Percentiles rank a stretch among this genome's conserved stretches.
phyloP scores from a whole-genome alignment of 1,140 invertebrate species.

The Drosophila parabipectinata region DNA sequence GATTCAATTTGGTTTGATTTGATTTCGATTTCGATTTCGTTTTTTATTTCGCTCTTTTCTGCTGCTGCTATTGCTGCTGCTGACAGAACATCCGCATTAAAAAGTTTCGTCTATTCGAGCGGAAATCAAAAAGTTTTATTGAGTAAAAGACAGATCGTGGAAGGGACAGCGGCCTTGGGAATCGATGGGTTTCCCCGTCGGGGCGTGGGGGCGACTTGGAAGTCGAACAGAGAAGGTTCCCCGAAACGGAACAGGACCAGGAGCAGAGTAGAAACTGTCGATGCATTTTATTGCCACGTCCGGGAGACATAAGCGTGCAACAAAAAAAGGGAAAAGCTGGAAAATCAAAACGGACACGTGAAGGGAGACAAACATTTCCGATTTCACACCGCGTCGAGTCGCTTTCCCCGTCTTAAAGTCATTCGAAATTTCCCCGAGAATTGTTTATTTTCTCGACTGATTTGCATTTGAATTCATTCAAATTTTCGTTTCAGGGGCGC shows the following conservation, averaged over 20 bases:
- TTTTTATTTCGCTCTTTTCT: constrained; percentile 24
- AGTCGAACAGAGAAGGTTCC: neutral
- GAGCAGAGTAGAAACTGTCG: constrained; percentile 42
- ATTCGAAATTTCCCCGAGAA: constrained; percentile 34
- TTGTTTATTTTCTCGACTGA: constrained; percentile 63
- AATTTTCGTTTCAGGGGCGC: constrained; percentile 23
- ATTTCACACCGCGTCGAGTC: constrained; percentile 59
- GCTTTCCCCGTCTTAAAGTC: constrained; percentile 39
- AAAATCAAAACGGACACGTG: constrained; percentile 22
- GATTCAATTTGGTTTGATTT: constrained; percentile 67
- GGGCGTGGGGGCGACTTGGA: neutral
- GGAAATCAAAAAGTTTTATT: constrained; percentile 81
- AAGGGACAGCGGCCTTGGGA: constrained; percentile 6
- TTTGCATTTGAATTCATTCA: constrained; percentile 77
- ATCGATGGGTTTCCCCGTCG: neutral
- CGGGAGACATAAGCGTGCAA: constrained; percentile 36
- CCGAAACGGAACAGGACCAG: constrained; percentile 31
- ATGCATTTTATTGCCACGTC: constrained; percentile 73
- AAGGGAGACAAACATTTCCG: constrained; percentile 61
- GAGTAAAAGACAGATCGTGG: constrained; percentile 61
- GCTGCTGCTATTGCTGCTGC: constrained; percentile 25
- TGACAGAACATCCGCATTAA: constrained; percentile 72
- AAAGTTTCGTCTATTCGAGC: constrained; percentile 75
- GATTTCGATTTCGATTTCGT: constrained; percentile 42
- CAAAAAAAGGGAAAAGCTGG: neutral